Base-by-base conservation (phyloP, 1,140 invertebrate genomes). In the Matsumurasca onukii region DNA sequence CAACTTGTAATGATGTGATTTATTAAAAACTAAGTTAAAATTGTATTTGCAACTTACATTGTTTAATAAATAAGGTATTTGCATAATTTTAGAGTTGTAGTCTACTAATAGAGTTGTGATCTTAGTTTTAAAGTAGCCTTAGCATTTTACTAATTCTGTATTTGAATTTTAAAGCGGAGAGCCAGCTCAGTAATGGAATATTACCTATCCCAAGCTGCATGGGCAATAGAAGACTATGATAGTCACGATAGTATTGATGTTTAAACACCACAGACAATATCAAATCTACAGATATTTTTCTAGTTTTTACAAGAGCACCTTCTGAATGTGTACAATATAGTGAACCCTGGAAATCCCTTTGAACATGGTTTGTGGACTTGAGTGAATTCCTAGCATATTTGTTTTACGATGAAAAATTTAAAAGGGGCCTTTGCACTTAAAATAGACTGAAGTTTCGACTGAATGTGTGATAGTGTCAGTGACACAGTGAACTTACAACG, bases 221-320 rank as follows among this genome's bases (percentile, higher is more conserved):
- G 55, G 55, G 22, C 55, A 5, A 59, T 59, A 27, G 55, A 59
- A 59, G 55, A 59, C 25, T 13, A 59, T 27, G 55, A 59, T 27
- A 59, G 55, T 59, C 22, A 59, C 55, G 55, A 59, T 27, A 59
- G 55, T 59, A 59, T 59, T 5, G 55, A 59, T 59, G 55, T 59
- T 59, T 59, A 59, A 59, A 59, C 25, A 27, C 55, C 22, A 27
- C 22, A 59, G 30, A 51, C n/a, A 59, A 59, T 13, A 59, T 12
- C 22, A 13, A 59, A 59, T 15, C 9, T 27, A 59, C 34, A 39
- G 34, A 39, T 59, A 22, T 59, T 59, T 59, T 59, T 22, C 3
- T 59, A 22, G 15, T 59, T 59, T 52, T 59, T 59, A 59, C 55
- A 59, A 27, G 49, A 20, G 20, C 49, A 52, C 22, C 49, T 12